phyloP scores from a whole-genome alignment of 2,797 vertebrate genomes.

The Pangasius sanitwongsei region DNA sequence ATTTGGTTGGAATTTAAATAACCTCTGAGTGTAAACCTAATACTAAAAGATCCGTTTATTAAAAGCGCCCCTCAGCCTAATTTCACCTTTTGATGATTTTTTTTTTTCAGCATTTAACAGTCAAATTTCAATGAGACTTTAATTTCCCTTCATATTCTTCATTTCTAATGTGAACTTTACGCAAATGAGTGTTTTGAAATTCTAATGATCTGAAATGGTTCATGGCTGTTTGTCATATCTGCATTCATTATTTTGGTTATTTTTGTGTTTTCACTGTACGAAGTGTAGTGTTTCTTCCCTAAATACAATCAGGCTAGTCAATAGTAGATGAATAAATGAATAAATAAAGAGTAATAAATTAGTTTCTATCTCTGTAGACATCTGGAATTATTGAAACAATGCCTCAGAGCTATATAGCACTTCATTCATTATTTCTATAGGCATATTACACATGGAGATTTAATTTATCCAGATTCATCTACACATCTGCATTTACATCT shows the following conservation, averaged over 20 bases:
- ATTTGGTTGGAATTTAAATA: not conserved
- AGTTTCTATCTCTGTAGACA: not conserved
- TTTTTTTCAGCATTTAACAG: not conserved
- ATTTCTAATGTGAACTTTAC: not conserved
- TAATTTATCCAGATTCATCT: not conserved
- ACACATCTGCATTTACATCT: conserved; percentile 8
- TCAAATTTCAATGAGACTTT: conserved; percentile 9
- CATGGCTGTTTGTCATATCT: not conserved
- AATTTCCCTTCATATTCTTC: not conserved
- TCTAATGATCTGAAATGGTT: not conserved
- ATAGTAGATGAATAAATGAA: not conserved
- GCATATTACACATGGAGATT: not conserved
- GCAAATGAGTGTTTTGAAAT: conserved; percentile 12
- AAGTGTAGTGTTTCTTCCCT: not conserved
- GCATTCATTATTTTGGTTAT: not conserved
- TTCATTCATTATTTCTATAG: not conserved
- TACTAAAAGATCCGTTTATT: not conserved
- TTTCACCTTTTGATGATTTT: not conserved
- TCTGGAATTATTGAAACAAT: not conserved
- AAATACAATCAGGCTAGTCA: not conserved
- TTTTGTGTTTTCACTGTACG: not conserved
- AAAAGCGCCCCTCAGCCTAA: too few species aligned
- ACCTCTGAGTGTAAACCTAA: not conserved
- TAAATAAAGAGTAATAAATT: not conserved
- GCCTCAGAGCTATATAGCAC: not conserved